phyloP scores from a whole-genome alignment of 2,888 invertebrate genomes.

The Bombyx huttoni region DNA sequence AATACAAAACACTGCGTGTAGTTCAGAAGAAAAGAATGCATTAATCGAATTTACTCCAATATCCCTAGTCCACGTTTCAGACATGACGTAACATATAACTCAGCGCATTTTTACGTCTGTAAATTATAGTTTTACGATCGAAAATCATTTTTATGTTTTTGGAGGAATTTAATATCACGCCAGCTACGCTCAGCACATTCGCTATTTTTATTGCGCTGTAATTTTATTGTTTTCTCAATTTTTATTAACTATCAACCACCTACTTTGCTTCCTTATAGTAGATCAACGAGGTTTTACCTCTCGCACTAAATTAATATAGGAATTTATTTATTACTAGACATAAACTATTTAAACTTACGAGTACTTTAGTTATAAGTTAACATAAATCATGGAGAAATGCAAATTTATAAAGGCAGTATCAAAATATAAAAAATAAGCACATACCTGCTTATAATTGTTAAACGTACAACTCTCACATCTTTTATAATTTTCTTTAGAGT shows the following conservation, averaged over 20 bases:
- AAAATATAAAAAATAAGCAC: conserved; percentile 19
- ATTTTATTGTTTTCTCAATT: conserved; percentile 73
- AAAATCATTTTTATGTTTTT: conserved; percentile 73
- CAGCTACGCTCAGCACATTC: conserved; percentile 66
- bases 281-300: conserved; percentile 40
- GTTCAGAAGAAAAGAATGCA: background rate
- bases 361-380: too few relatives aligned
- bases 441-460: conserved; percentile 31
- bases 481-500: conserved; percentile 46
- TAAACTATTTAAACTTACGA: too few relatives aligned
- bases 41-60: conserved; percentile 11
- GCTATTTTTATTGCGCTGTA: conserved; percentile 67
- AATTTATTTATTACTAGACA: background rate
- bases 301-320: conserved; percentile 9
- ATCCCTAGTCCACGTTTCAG: conserved; percentile 28
- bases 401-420: conserved; percentile 32
- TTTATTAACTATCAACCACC: conserved; percentile 71
- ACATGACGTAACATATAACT: conserved; percentile 52
- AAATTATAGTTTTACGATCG: conserved; percentile 73
- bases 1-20: background rate
- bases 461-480: conserved; percentile 33
- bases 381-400: too few relatives aligned
- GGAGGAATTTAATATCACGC: conserved; percentile 71
- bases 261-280: conserved; percentile 43
- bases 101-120: conserved; percentile 72